These are phyloP conservation scores for Megaceryle torquata DNA, from an alignment of 2,113 vertebrate genomes.

Conservation along the genomic window DNA sequence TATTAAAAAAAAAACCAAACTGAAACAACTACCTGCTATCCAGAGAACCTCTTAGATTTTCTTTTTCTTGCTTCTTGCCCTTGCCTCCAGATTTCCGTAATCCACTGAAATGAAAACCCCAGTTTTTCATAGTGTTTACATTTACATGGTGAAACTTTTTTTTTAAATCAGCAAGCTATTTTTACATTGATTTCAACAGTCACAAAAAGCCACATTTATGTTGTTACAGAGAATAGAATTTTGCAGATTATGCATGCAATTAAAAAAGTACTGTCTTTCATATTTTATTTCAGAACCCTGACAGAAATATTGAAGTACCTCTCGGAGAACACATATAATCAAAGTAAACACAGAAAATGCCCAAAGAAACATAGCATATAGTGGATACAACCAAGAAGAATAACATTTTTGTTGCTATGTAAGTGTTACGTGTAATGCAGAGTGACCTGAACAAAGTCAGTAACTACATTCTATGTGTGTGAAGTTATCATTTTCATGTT, in stretches of 20 bases:
- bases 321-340: background rate
- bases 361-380: background rate
- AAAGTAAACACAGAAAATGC: background rate
- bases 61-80: slow-evolving; percentile 89
- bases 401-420: background rate
- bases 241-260: background rate
- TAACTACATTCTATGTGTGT: background rate
- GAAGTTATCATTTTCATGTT: background rate
- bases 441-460: background rate
- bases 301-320: background rate
- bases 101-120: slow-evolving; percentile 72
- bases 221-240: background rate
- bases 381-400: background rate
- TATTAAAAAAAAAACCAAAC: background rate
- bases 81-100: slow-evolving; percentile 91
- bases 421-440: background rate
- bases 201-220: background rate
- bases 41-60: slow-evolving; percentile 81
- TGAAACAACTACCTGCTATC: slow-evolving; percentile 83
- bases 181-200: background rate
- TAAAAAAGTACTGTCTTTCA: background rate
- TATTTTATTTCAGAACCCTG: background rate
- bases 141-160: background rate
- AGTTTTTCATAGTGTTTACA: background rate
- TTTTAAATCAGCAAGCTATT: background rate